phyloP scores from a whole-genome alignment of 2,888 invertebrate genomes.

The Coenonympha arcania region DNA sequence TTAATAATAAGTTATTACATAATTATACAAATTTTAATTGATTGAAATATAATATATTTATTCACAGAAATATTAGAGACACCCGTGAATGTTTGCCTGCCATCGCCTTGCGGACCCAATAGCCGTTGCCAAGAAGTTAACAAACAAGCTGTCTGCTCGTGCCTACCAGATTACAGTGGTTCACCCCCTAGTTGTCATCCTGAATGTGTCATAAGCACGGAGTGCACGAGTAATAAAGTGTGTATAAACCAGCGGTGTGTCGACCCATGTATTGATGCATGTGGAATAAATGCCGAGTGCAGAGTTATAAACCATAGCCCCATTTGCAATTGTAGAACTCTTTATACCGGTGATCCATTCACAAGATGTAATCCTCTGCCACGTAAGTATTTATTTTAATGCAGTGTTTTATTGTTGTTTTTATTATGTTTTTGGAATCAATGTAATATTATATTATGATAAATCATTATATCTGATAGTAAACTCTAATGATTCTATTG shows the following conservation, averaged over 20 bases:
- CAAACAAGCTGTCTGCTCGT: conserved; percentile 75
- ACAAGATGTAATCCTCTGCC: conserved; percentile 54
- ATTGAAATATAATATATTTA: not conserved
- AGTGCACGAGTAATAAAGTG: conserved; percentile 80
- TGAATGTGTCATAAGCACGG: conserved; percentile 84
- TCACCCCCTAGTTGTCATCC: conserved; percentile 83
- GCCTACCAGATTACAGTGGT: conserved; percentile 78
- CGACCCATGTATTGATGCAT: conserved; percentile 79
- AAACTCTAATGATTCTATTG: conserved; percentile 8
- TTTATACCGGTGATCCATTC: conserved; percentile 82
- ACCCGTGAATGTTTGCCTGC: not conserved
- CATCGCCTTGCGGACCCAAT: conserved; percentile 78
- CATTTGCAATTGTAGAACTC: conserved; percentile 81
- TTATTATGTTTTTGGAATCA: not conserved
- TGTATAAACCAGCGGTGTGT: conserved; percentile 82
- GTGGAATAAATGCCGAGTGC: conserved; percentile 80
- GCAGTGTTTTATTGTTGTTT: not conserved
- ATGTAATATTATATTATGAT: not conserved
- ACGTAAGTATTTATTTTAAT: conserved; percentile 18
- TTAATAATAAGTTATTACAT: too few relatives aligned
- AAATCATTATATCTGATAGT: too few relatives aligned
- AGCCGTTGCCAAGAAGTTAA: conserved; percentile 76
- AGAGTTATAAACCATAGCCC: conserved; percentile 84
- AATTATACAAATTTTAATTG: too few relatives aligned
- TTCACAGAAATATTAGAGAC: not conserved